Evolutionary conservation across 2,797 vertebrate genomes (phyloP), one percentile per base, ranked within the genome.

Genomic region (Danio albolineatus): DNA sequence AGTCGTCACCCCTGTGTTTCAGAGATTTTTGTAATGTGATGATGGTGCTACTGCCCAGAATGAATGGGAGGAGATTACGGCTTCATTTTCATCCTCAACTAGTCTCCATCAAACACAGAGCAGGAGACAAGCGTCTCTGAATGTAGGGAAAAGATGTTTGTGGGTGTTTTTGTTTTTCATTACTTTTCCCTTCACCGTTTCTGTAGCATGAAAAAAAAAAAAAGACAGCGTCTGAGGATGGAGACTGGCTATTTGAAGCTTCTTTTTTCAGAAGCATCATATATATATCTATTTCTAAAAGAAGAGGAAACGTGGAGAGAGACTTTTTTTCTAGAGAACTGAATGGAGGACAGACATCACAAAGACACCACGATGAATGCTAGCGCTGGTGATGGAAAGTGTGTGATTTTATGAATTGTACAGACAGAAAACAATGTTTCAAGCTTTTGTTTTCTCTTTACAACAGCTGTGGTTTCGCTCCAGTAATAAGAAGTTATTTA

Each of bases 401-500:
- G 84, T 91, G 90, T 90, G 90, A 86, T 87, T 90, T 89, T 91
- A 79, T 90, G 90, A 93, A 91, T 90, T 92, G 91, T 93, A 93
- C 93, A 92, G 93, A 92, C 85, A 83, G 88, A 91, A 91, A 89
- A 91, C 82, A 72, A 91, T 85, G 89, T 89, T 88, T 83, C 88
- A 87, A 91, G 91, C 81, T 86, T 76, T 90, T 89, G 81, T 92
- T 92, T 91, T 93, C 86, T 88, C 90, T 90, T 92, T 89, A 91
- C 91, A 89, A 88, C 90, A 91, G 92, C 91, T 93, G 92, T 92
- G 92, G 92, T 92, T 92, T 87, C 90, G 90, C 91, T 92, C 88
- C 89, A 90, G 86, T 92, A 93, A 90, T 94, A 90, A 93, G 83
- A 83, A 85, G 93, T 95, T 94, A 95, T 95, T 95, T 95, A 95